A percentile compares a stretch with the other conserved stretches of the same genome.
Evolutionary conservation across 2,888 invertebrate species (phyloP).

Genomic region (Mycogona germanica): DNA sequence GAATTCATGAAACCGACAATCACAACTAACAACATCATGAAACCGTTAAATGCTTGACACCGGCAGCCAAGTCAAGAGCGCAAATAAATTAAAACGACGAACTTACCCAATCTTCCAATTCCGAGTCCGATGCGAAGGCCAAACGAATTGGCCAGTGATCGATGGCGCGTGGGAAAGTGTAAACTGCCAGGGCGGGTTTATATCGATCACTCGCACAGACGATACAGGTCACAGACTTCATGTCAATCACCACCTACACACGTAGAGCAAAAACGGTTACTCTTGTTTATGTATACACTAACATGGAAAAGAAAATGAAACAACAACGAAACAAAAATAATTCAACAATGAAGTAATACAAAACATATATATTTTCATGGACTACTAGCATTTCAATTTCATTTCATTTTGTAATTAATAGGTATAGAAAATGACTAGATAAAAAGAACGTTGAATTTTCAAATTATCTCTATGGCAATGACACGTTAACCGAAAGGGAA

Average conservation of each 20-base stretch:
- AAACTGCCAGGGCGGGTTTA: constrained; percentile 58
- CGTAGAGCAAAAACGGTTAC: constrained; percentile 24
- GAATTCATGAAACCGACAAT: not conserved
- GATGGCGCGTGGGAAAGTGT: constrained; percentile 50
- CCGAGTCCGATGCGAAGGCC: constrained; percentile 67
- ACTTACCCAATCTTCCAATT: constrained; percentile 74
- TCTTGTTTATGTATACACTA: constrained; percentile 2
- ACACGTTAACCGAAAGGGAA: not conserved
- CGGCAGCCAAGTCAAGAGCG: not conserved
- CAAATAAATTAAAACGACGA: not conserved
- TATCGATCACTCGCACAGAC: constrained; percentile 68
- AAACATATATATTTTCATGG: too few relatives aligned
- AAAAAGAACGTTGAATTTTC: constrained; percentile 3
- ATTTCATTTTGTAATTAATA: not conserved
- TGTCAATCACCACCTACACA: constrained; percentile 51
- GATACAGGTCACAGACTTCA: constrained; percentile 63
- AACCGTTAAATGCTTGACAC: not conserved
- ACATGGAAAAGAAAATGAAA: too few relatives aligned
- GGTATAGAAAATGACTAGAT: constrained; percentile 13
- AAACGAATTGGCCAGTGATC: constrained; percentile 47
- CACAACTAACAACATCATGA: not conserved
- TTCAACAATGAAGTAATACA: too few relatives aligned
- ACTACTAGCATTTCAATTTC: too few relatives aligned
- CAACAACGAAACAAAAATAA: too few relatives aligned
- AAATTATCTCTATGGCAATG: too few relatives aligned